Evolutionary conservation across 2,888 invertebrate species (phyloP).

Genomic region (Ceraclea dissimilis): DNA sequence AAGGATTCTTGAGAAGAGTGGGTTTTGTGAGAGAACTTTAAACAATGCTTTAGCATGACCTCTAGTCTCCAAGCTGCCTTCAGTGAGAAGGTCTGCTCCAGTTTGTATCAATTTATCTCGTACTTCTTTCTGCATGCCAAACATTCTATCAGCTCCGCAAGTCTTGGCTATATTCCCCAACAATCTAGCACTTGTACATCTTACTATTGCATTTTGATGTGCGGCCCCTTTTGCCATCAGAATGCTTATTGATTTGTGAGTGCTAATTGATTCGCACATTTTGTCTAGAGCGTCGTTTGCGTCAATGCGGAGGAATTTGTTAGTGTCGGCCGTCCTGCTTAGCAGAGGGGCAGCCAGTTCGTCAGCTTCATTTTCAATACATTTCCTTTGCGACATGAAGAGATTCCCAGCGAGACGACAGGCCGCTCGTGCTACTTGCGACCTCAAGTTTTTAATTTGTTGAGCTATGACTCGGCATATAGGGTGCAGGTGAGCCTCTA

Average conservation of each 20-base stretch:
- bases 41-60: conserved; percentile 74
- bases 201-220: conserved; percentile 83
- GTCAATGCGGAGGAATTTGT: conserved; percentile 86
- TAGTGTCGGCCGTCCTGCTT: conserved; percentile 87
- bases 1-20: conserved; percentile 67
- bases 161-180: conserved; percentile 64
- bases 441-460: conserved; percentile 83
- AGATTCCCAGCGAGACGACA: conserved; percentile 76
- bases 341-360: conserved; percentile 74
- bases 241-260: conserved; percentile 58
- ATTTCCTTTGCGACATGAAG: conserved; percentile 56
- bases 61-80: conserved; percentile 81
- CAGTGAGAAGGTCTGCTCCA: conserved; percentile 75
- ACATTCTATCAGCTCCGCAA: conserved; percentile 64
- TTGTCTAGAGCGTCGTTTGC: conserved; percentile 73
- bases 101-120: conserved; percentile 73
- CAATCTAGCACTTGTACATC: conserved; percentile 75
- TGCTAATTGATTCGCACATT: conserved; percentile 71
- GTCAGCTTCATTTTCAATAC: conserved; percentile 71
- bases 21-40: conserved; percentile 61
- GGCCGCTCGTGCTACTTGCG: conserved; percentile 85
- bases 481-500: conserved; percentile 60
- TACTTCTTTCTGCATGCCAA: conserved; percentile 67
- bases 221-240: conserved; percentile 61
- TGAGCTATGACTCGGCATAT: conserved; percentile 63